Percentiles rank a stretch among this genome's conserved stretches.
phyloP scores from a whole-genome alignment of 2,888 invertebrate genomes.

The Cremastinae sp. region DNA sequence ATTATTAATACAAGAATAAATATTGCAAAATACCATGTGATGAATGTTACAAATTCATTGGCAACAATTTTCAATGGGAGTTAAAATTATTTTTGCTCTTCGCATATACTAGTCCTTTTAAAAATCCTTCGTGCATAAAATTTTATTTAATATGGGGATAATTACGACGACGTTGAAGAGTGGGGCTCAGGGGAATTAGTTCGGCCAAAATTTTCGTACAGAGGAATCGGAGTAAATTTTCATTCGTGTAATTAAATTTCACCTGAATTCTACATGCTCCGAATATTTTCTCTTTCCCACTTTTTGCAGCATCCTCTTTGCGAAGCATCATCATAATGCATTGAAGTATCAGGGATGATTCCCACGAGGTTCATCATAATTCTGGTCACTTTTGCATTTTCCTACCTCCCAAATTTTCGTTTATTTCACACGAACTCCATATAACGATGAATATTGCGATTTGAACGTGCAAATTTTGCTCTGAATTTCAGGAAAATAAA shows the following conservation, averaged over 20 bases:
- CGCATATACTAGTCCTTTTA: not conserved
- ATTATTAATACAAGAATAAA: too few species aligned
- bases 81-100: not conserved
- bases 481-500: too few species aligned
- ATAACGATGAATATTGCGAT: too few species aligned
- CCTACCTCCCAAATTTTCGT: slow-evolving; percentile 20
- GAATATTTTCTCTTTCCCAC: slow-evolving; percentile 30
- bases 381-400: slow-evolving; percentile 28
- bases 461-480: too few species aligned
- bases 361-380: slow-evolving; percentile 41
- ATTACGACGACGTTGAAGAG: slow-evolving; percentile 40
- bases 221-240: slow-evolving; percentile 26
- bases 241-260: slow-evolving; percentile 56
- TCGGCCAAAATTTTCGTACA: not conserved
- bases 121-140: slow-evolving; percentile 6
- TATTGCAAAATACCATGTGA: too few species aligned
- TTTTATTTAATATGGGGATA: slow-evolving; percentile 33
- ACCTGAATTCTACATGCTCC: slow-evolving; percentile 31
- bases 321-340: slow-evolving; percentile 20
- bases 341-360: slow-evolving; percentile 48
- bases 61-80: not conserved
- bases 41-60: too few species aligned
- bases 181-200: slow-evolving; percentile 32
- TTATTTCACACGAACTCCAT: not conserved
- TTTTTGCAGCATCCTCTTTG: too few species aligned